Conservation (phyloP, 2,888 invertebrate species). For the Drosophila subquinaria region DNA sequence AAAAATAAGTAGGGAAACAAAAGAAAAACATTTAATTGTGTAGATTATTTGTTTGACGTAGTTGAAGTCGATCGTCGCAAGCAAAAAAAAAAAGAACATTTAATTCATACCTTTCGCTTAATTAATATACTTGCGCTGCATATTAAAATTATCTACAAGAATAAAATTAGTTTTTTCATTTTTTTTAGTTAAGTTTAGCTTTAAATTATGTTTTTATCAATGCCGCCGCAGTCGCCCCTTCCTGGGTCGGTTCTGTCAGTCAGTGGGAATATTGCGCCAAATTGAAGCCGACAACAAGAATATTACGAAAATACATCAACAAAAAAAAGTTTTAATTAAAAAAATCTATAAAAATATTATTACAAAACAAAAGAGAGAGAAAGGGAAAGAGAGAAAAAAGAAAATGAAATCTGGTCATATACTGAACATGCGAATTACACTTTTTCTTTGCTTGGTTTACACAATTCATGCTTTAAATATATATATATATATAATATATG, state of each 20-base stretch:
- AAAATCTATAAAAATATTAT: constrained; percentile 28
- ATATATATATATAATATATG: constrained; percentile 19
- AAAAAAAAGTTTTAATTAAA: constrained; percentile 42
- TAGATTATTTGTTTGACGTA: constrained; percentile 16
- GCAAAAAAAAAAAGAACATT: constrained; percentile 22
- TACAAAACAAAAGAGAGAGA: constrained; percentile 30
- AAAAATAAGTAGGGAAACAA: constrained; percentile 9
- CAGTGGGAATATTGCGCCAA: constrained; percentile 23
- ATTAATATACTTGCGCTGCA: constrained; percentile 39
- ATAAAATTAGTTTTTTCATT: constrained; percentile 10
- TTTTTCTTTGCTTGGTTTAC: constrained; percentile 34
- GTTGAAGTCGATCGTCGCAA: constrained; percentile 11
- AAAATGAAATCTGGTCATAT: constrained; percentile 26
- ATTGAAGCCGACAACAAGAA: constrained; percentile 44
- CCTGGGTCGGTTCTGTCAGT: constrained; percentile 25
- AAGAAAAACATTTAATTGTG: constrained; percentile 6
- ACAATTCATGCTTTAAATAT: constrained; percentile 18
- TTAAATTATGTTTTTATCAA: constrained; percentile 24
- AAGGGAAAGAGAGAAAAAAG: not conserved
- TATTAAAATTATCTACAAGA: constrained; percentile 39
- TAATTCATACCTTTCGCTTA: constrained; percentile 28
- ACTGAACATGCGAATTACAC: constrained; percentile 45
- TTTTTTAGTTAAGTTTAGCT: constrained; percentile 8
- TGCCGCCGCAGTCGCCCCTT: constrained; percentile 22
- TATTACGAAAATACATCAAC: constrained; percentile 47